Percentiles rank a stretch among this genome's conserved stretches.
Conservation (phyloP, 2,888 invertebrate species). For the Eupithecia vulgata region DNA sequence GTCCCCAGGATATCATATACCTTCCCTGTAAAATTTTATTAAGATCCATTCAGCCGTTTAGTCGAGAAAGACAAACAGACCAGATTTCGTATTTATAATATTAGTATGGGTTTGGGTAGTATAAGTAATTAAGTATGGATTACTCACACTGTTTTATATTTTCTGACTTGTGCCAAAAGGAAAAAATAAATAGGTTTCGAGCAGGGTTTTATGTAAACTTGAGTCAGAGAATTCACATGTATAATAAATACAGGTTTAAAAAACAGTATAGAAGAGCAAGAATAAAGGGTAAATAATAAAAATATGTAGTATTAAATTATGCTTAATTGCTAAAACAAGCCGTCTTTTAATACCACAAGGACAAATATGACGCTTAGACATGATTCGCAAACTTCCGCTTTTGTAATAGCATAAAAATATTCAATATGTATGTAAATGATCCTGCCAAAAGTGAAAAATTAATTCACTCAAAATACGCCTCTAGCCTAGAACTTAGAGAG, state of each 20-base stretch:
- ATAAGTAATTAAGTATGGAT: too few species aligned
- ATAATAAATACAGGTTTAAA: background rate
- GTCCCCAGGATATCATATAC: too few species aligned
- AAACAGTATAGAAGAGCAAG: background rate
- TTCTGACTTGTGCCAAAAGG: background rate
- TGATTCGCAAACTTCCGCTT: conserved; percentile 3
- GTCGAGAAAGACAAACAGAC: too few species aligned
- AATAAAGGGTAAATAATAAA: background rate
- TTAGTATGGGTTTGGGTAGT: too few species aligned
- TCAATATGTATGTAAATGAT: background rate
- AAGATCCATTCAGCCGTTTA: too few species aligned
- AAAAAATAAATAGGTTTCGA: background rate
- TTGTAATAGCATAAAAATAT: background rate
- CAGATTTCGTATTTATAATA: too few species aligned
- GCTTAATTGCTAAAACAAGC: background rate
- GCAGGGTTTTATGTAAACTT: background rate
- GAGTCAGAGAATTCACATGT: too few species aligned
- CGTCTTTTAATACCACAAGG: background rate
- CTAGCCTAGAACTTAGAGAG: too few species aligned
- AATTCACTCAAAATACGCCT: background rate
- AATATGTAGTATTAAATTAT: background rate
- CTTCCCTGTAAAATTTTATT: too few species aligned
- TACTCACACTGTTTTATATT: background rate
- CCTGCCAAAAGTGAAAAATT: background rate
- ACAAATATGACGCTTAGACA: background rate